These are phyloP conservation scores for Panagrolaimus sp. DNA, from an alignment of 1,140 invertebrate species.

Conservation along the genomic window DNA sequence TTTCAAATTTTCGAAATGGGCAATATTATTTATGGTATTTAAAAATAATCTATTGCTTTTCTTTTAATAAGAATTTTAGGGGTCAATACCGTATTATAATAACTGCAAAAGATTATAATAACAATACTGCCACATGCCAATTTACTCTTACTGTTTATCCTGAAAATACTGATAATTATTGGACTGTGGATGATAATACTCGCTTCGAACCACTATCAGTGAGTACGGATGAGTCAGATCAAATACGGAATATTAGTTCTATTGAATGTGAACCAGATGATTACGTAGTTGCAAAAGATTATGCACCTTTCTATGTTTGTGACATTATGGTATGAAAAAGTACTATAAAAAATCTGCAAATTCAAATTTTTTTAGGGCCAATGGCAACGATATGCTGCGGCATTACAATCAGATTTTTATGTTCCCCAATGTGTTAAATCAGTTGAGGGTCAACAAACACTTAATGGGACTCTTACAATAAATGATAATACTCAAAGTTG, in stretches of 20 bases:
- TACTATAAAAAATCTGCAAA: too few relatives aligned
- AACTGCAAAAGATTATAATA: neutral
- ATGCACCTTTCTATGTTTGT: neutral
- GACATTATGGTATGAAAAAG: neutral
- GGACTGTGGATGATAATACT: neutral
- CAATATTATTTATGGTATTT: constrained; percentile 4
- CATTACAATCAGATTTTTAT: neutral
- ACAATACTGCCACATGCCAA: neutral
- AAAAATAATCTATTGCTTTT: neutral
- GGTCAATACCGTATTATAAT: neutral
- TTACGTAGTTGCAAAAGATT: constrained; percentile 1
- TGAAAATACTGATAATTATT: neutral
- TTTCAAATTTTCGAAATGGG: constrained; percentile 4
- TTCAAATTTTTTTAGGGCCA: neutral
- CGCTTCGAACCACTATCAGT: too few relatives aligned
- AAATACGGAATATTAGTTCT: neutral
- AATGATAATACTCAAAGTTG: neutral
- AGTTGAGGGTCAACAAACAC: neutral
- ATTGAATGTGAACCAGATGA: neutral
- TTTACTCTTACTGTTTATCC: neutral
- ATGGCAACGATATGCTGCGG: neutral
- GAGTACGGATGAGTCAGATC: neutral
- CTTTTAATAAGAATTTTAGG: neutral
- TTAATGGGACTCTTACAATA: neutral
- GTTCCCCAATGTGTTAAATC: constrained; percentile 1